A percentile compares a stretch with the other conserved stretches of the same genome.
Conservation (phyloP, 2,888 invertebrate genomes). For the Acrobasis repandana region DNA sequence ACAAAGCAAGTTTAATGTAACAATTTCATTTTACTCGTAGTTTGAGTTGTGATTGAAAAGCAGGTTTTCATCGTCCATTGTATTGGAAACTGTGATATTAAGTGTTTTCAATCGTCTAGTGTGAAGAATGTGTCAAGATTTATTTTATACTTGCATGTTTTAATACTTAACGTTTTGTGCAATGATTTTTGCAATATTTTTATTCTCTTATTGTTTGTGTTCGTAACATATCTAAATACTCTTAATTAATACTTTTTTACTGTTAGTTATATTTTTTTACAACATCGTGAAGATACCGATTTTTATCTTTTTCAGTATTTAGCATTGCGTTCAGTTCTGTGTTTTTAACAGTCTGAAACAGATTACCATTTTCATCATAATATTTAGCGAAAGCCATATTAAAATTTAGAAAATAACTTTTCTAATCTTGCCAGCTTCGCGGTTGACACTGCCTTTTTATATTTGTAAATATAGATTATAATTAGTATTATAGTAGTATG, state of each 20-base stretch:
- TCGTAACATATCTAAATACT: conserved; percentile 52
- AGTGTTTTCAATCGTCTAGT: conserved; percentile 74
- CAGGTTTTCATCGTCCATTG: conserved; percentile 45
- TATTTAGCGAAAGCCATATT: conserved; percentile 77
- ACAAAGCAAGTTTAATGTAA: conserved; percentile 64
- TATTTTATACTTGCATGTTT: conserved; percentile 47
- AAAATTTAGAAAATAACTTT: conserved; percentile 76
- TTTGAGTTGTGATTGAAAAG: conserved; percentile 45
- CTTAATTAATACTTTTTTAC: conserved; percentile 31
- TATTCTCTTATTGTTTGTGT: conserved; percentile 63
- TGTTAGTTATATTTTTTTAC: conserved; percentile 28
- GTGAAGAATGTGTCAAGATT: conserved; percentile 55
- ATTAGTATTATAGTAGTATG: conserved; percentile 36
- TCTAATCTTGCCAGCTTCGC: conserved; percentile 81
- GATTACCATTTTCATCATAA: conserved; percentile 63
- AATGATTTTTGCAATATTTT: conserved; percentile 55
- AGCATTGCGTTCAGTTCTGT: conserved; percentile 31
- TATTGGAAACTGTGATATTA: conserved; percentile 82
- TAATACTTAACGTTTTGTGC: conserved; percentile 49
- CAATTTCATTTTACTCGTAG: conserved; percentile 57
- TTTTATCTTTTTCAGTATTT: conserved; percentile 39
- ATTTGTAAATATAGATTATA: conserved; percentile 73
- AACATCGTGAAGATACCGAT: conserved; percentile 35
- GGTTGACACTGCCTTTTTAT: conserved; percentile 76
- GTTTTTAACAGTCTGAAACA: conserved; percentile 31